phyloP scores from a whole-genome alignment of 2,888 invertebrate species.

The Ferdinandea cuprea region DNA sequence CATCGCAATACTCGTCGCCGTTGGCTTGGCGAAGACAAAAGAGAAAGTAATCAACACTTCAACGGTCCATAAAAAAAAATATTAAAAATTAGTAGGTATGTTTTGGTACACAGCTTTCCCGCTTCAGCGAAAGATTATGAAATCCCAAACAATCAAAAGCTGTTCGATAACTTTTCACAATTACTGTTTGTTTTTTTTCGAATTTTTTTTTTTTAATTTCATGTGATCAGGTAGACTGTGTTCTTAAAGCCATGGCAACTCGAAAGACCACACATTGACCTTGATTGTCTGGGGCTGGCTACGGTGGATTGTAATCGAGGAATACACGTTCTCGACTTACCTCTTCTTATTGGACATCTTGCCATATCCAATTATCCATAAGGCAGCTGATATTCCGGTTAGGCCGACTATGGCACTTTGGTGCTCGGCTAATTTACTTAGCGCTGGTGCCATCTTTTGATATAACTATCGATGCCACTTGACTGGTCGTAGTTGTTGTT shows the following conservation, averaged over 20 bases:
- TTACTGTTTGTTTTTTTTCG: too few species aligned
- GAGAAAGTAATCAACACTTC: constrained; percentile 45
- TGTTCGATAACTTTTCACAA: constrained; percentile 3
- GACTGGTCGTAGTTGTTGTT: background rate
- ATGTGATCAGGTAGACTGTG: constrained; percentile 10
- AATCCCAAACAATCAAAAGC: background rate
- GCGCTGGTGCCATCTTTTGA: constrained; percentile 88
- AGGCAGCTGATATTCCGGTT: constrained; percentile 86
- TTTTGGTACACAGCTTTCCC: background rate
- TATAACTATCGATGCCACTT: constrained; percentile 31
- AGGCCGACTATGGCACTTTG: constrained; percentile 85
- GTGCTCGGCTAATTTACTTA: constrained; percentile 89
- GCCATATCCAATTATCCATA: constrained; percentile 85
- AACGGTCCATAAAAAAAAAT: background rate
- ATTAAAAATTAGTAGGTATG: background rate
- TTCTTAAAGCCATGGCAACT: constrained; percentile 23
- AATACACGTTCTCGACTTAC: constrained; percentile 74
- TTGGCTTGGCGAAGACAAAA: constrained; percentile 15
- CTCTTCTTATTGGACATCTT: constrained; percentile 84
- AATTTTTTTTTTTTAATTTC: background rate
- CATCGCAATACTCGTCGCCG: background rate
- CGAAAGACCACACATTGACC: constrained; percentile 52
- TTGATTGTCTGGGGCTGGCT: constrained; percentile 5
- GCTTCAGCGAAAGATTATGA: background rate
- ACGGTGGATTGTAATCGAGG: background rate